Evolutionary conservation across 1,140 invertebrate species (phyloP).

Genomic region (Leucophenga varia): DNA sequence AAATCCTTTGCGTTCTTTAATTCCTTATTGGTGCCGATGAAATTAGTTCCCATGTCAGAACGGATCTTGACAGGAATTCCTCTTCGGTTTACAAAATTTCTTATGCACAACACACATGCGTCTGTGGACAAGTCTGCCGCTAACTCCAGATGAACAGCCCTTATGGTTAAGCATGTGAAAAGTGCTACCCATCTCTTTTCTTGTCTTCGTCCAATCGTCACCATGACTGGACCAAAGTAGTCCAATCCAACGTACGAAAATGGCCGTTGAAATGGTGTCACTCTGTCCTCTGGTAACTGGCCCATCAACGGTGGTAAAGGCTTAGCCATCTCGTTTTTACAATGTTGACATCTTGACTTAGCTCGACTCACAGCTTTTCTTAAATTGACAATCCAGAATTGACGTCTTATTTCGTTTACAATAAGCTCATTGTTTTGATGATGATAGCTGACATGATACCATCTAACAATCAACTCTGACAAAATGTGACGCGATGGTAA

Average conservation of each 20-base stretch:
- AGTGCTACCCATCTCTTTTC: conserved; percentile 8
- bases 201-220: conserved; percentile 4
- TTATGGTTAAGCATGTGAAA: conserved; percentile 9
- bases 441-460: conserved; percentile 1
- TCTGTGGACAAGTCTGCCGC: conserved; percentile 9
- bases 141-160: conserved; percentile 15
- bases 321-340: neutral
- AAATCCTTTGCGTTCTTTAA: neutral
- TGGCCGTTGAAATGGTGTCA: conserved; percentile 11
- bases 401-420: conserved; percentile 1
- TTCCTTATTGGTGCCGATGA: conserved; percentile 9
- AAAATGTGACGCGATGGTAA: neutral
- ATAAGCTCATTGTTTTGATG: conserved; percentile 11
- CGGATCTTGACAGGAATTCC: conserved; percentile 8
- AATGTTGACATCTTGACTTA: neutral
- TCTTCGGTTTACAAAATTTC: conserved; percentile 11
- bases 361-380: neutral
- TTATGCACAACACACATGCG: conserved; percentile 9
- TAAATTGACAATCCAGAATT: conserved; percentile 7
- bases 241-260: conserved; percentile 13
- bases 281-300: conserved; percentile 8
- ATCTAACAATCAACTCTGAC: neutral
- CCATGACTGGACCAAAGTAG: no score
- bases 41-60: conserved; percentile 13
- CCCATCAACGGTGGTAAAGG: conserved; percentile 8